Conservation (phyloP, 2,113 vertebrate species). For the Anthoscopus minutus region DNA sequence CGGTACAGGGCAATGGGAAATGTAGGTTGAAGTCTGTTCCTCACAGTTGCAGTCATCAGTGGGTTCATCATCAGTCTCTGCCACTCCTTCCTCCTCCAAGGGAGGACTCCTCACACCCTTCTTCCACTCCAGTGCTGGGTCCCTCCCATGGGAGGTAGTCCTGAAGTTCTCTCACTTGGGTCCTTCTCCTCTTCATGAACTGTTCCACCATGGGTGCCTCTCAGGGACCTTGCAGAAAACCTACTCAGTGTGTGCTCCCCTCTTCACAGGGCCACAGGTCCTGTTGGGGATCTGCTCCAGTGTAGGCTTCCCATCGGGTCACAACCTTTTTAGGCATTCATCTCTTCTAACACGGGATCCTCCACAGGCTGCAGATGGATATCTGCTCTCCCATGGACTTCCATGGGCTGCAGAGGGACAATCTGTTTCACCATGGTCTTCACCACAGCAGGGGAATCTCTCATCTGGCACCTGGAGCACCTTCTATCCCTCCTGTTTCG, state of each 20-base stretch:
- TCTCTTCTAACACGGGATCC: not conserved
- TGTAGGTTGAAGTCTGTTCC: not conserved
- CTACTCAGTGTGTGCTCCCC: not conserved
- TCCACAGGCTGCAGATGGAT: no score
- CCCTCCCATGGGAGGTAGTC: not conserved
- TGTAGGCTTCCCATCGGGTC: fast-evolving
- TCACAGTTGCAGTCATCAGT: not conserved
- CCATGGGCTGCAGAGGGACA: not conserved
- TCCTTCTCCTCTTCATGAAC: not conserved
- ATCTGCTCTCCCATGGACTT: not conserved
- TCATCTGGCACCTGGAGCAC: not conserved
- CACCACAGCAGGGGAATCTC: not conserved
- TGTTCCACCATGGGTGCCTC: not conserved
- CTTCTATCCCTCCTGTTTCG: not conserved
- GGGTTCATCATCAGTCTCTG: not conserved
- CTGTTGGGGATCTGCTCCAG: not conserved
- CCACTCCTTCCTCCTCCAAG: not conserved
- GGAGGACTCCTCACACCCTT: not conserved
- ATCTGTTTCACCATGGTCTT: not conserved
- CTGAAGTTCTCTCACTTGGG: not conserved
- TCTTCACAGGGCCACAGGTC: not conserved
- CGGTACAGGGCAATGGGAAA: not conserved
- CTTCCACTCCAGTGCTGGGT: no score
- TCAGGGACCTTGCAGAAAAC: not conserved
- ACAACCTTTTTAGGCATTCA: not conserved